phyloP scores from a whole-genome alignment of 2,113 vertebrate species.

The Falcunculus frontatus region DNA sequence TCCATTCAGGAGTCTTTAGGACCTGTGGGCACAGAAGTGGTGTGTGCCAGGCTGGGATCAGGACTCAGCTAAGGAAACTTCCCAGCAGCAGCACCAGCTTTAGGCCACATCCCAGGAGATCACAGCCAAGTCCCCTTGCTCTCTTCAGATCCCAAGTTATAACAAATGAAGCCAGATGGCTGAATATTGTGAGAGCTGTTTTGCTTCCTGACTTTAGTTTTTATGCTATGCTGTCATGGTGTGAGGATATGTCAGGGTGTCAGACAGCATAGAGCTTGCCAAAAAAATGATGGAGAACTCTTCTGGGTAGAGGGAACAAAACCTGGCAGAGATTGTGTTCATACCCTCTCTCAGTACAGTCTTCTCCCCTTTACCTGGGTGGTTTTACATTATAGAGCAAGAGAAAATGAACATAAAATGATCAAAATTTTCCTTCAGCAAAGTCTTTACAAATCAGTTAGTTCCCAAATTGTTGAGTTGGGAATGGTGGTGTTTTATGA shows the following conservation, averaged over 20 bases:
- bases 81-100: neutral
- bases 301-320: neutral
- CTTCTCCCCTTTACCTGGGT: accelerated
- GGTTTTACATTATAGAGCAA: neutral
- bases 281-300: neutral
- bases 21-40: neutral
- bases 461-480: neutral
- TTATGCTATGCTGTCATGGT: neutral
- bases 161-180: neutral
- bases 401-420: neutral
- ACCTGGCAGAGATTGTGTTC: neutral
- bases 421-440: neutral
- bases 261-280: neutral
- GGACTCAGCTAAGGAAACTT: neutral
- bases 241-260: neutral
- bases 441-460: neutral
- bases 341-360: neutral
- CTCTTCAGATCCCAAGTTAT: neutral
- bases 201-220: neutral
- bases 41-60: neutral
- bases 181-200: neutral
- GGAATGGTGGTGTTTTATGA: neutral
- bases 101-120: neutral
- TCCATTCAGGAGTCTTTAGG: neutral
- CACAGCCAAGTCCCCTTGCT: neutral